Evolutionary conservation across 2,888 invertebrate genomes (phyloP).

Genomic region (Dorcus parallelipipedus): DNA sequence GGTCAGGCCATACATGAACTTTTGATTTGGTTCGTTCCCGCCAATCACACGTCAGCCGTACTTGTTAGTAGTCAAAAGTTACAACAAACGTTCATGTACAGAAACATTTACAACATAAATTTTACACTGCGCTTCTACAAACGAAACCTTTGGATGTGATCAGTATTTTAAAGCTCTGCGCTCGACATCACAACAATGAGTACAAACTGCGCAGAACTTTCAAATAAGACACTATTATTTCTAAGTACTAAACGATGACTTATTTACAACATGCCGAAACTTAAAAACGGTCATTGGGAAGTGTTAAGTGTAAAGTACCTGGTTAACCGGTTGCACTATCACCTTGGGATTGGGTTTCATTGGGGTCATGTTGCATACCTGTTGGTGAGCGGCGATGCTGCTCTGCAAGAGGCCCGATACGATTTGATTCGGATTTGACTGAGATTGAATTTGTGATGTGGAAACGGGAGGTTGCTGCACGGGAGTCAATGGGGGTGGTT

Average conservation of each 20-base stretch:
- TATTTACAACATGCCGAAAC: background rate
- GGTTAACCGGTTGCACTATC: conserved; percentile 40
- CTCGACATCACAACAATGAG: too few relatives aligned
- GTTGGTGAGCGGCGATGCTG: conserved; percentile 26
- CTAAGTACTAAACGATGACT: too few relatives aligned
- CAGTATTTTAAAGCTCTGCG: too few relatives aligned
- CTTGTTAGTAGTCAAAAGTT: background rate
- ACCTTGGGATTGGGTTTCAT: conserved; percentile 36
- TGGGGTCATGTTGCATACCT: conserved; percentile 44
- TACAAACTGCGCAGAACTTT: conserved; percentile 12
- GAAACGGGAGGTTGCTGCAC: conserved; percentile 40
- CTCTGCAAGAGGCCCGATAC: conserved; percentile 10
- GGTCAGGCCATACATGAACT: conserved; percentile 18
- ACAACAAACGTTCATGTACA: conserved; percentile 21
- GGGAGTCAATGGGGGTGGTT: conserved; percentile 55
- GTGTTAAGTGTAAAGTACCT: conserved; percentile 31
- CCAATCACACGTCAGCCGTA: background rate
- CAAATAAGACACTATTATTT: background rate
- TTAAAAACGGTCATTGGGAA: background rate
- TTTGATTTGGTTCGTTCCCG: conserved; percentile 18
- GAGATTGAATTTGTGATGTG: conserved; percentile 9
- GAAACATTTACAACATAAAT: conserved; percentile 6
- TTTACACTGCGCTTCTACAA: too few relatives aligned
- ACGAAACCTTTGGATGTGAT: too few relatives aligned
- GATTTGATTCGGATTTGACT: conserved; percentile 9